Evolutionary conservation across 2,888 invertebrate genomes (phyloP).

Genomic region (Pantelozetes paolii): DNA sequence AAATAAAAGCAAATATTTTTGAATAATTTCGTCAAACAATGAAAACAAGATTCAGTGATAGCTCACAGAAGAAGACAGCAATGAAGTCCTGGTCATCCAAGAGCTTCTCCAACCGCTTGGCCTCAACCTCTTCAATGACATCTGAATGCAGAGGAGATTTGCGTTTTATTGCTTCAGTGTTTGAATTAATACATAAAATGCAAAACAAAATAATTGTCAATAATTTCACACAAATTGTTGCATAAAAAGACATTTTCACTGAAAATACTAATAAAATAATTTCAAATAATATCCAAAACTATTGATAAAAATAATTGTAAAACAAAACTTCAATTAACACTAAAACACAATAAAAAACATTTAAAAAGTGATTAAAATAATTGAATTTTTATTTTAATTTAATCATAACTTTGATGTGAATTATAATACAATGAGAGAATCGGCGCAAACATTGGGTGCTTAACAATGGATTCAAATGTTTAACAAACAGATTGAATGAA

Average conservation of each 20-base stretch:
- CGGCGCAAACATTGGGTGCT: no score
- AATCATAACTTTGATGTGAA: no score
- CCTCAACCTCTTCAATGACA: slow-evolving; percentile 82
- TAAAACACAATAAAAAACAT: no score
- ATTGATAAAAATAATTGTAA: no score
- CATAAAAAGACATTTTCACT: neutral
- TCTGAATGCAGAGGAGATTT: slow-evolving; percentile 48
- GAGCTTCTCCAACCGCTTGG: slow-evolving; percentile 83
- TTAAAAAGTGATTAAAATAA: no score
- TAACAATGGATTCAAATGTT: neutral
- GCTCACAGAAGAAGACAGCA: slow-evolving; percentile 96
- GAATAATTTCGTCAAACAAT: no score
- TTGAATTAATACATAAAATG: neutral
- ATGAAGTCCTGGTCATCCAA: slow-evolving; percentile 87
- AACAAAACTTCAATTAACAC: no score
- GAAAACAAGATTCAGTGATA: no score
- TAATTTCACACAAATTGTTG: neutral
- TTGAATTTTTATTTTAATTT: no score
- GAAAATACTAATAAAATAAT: neutral
- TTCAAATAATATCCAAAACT: no score
- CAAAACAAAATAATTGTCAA: slow-evolving; percentile 12
- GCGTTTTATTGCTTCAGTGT: slow-evolving; percentile 31
- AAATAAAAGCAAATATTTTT: no score
- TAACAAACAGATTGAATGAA: neutral
- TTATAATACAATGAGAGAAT: neutral